Evolutionary conservation across 2,113 vertebrate species (phyloP).

Genomic region (Chloroceryle aenea): DNA sequence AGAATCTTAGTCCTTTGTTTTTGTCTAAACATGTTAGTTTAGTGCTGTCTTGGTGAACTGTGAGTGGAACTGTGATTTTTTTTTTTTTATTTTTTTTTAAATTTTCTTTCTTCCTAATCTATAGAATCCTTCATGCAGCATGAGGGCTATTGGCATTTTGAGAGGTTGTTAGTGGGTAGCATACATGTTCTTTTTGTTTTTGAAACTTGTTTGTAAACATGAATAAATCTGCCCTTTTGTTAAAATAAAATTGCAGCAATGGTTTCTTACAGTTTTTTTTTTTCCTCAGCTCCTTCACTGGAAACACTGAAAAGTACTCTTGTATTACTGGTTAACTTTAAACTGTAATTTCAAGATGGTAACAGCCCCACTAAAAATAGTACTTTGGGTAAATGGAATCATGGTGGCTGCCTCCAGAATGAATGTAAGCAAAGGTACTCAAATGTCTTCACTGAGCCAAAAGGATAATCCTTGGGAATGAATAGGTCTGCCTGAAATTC

Average conservation of each 20-base stretch:
- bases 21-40: conserved; percentile 88
- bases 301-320: conserved; percentile 68
- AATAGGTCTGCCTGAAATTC: conserved; percentile 49
- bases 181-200: conserved; percentile 86
- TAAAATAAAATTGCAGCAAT: conserved; percentile 85
- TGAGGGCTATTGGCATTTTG: conserved; percentile 87
- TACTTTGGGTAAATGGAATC: conserved; percentile 31
- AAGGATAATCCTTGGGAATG: not conserved
- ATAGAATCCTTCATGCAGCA: conserved; percentile 80
- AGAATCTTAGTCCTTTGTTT: conserved; percentile 88
- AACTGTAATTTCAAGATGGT: conserved; percentile 75
- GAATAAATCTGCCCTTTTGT: conserved; percentile 86
- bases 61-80: conserved; percentile 84
- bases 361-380: conserved; percentile 71
- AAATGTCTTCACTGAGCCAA: conserved; percentile 9
- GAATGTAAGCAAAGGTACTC: conserved; percentile 23
- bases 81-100: not conserved
- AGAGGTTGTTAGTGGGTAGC: conserved; percentile 80
- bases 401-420: conserved; percentile 36
- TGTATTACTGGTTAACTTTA: conserved; percentile 27
- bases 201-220: conserved; percentile 86
- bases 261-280: conserved; percentile 87
- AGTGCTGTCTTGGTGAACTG: conserved; percentile 88
- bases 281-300: conserved; percentile 52
- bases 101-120: conserved; percentile 69